These are phyloP conservation scores for Synergus gifuensis DNA, from an alignment of 2,888 invertebrate genomes.

Conservation along the genomic window DNA sequence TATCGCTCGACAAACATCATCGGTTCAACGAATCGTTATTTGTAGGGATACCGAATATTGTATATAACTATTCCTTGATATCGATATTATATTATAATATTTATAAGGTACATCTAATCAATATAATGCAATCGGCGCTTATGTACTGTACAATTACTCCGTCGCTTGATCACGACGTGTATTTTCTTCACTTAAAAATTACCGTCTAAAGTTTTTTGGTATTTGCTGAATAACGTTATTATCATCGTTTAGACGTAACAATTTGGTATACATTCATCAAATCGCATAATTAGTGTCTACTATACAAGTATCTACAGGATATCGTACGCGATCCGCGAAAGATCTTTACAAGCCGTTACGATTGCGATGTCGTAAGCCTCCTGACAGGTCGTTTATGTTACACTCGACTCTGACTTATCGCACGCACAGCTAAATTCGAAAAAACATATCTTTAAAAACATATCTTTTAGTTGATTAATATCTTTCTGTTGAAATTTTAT, in stretches of 20 bases:
- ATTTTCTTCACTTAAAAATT: slow-evolving; percentile 61
- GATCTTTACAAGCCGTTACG: slow-evolving; percentile 47
- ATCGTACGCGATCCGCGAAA: slow-evolving; percentile 69
- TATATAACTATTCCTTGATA: slow-evolving; percentile 68
- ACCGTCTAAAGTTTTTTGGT: slow-evolving; percentile 61
- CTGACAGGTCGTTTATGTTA: slow-evolving; percentile 25
- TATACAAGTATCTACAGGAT: slow-evolving; percentile 77
- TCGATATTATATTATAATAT: slow-evolving; percentile 64
- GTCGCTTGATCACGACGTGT: slow-evolving; percentile 26
- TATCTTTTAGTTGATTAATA: too few relatives aligned
- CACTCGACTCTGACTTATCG: too few relatives aligned
- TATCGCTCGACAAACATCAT: slow-evolving; percentile 1
- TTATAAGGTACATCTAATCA: slow-evolving; percentile 72
- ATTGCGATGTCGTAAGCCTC: slow-evolving; percentile 24
- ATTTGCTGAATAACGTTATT: slow-evolving; percentile 67
- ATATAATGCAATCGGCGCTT: slow-evolving; percentile 61
- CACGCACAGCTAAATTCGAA: too few relatives aligned
- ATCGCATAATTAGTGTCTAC: slow-evolving; percentile 70
- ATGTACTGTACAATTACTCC: slow-evolving; percentile 69
- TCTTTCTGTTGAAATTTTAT: too few relatives aligned
- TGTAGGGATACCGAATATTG: slow-evolving; percentile 67
- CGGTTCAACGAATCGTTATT: slow-evolving; percentile 42
- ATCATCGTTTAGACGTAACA: slow-evolving; percentile 73
- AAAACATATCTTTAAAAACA: too few relatives aligned
- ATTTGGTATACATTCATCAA: slow-evolving; percentile 71